Base-by-base conservation (phyloP, 2,113 vertebrate genomes). In the Platichthys stellatus region DNA sequence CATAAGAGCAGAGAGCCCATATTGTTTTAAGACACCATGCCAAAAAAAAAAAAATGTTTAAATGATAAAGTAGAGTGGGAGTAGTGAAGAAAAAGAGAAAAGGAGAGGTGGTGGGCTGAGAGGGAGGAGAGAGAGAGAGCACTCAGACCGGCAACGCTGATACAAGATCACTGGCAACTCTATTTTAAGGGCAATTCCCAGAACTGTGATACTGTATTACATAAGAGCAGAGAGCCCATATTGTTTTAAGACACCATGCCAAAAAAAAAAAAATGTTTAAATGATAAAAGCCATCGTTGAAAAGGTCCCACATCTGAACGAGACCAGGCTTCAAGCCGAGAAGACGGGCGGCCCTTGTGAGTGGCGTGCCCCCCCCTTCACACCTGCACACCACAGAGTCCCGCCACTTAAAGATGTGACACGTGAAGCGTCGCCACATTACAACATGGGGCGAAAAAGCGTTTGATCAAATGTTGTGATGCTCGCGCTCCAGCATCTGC, bases 171-270 rank as follows among this genome's bases (percentile, higher is more conserved):
- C 87, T 80, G 82, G 83, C 82, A 89, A 91, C 92, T 90, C 93
- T 93, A 93, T 93, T 93, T 94, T 92, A 93, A 93, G 93, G 92
- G 87, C 89, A 91, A 92, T 93, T 94, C 93, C 89, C 91, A 92
- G 91, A 93, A 93, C 91, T 89, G 82, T 83, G 89, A 92, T 92
- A 85, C 85, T 84, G 85, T 67, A 89, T 93, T 94, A 91, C 86
- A 92, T 93, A 93, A 94, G 89, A 74, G 70, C 90, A 91, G 80
- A 80, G 75, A 87, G 83, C 69, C 89, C 77, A 88, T 92, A 92
- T 90, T 88, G 90, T 93, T 93, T 58, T 90, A 90, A 87, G 81
- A 92, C 69, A 71, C 75, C 31, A 45, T 58, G 85, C 82, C 86
- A 91, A n/a, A n/a, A 88, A 90, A 80, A 5, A 0, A 40, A 5